These are phyloP conservation scores for Oostethus manadensis DNA, from an alignment of 2,113 vertebrate species.

Conservation along the genomic window DNA sequence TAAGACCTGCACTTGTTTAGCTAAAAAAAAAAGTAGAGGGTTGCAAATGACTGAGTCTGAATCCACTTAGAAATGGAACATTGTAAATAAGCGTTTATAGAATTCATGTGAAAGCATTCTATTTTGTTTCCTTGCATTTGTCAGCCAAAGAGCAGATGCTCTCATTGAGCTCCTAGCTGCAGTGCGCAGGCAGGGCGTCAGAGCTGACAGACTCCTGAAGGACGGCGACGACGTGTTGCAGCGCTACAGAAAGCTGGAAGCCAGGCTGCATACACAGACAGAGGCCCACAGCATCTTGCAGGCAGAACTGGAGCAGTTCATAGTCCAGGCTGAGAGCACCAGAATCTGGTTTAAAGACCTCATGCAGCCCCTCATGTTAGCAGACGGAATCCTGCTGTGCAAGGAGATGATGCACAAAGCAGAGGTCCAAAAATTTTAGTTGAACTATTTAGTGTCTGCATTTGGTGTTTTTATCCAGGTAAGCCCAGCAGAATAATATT, in stretches of 20 bases:
- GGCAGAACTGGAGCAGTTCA: conserved; percentile 28
- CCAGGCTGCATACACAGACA: conserved; percentile 38
- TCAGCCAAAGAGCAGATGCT: conserved; percentile 43
- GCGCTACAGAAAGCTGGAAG: conserved; percentile 59
- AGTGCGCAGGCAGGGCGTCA: conserved; percentile 60
- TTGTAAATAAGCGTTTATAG: neutral
- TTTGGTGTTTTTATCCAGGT: neutral
- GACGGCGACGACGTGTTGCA: conserved; percentile 63
- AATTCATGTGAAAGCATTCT: too few relatives aligned
- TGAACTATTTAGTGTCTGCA: neutral
- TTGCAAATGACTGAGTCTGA: neutral
- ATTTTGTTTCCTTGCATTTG: neutral
- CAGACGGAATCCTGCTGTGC: neutral
- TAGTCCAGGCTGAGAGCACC: conserved; percentile 26
- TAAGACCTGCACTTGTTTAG: neutral
- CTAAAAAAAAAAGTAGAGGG: neutral
- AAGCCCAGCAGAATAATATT: neutral
- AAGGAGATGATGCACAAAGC: conserved; percentile 44
- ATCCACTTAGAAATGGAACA: neutral
- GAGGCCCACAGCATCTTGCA: conserved; percentile 43
- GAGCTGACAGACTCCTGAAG: conserved; percentile 63
- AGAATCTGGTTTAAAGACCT: conserved; percentile 50
- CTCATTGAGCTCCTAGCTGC: conserved; percentile 54
- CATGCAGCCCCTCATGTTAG: conserved; percentile 7
- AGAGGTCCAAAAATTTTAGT: conserved; percentile 40